Base-by-base conservation (phyloP, 2,888 invertebrate species). In the Zhengitettix transpicula region DNA sequence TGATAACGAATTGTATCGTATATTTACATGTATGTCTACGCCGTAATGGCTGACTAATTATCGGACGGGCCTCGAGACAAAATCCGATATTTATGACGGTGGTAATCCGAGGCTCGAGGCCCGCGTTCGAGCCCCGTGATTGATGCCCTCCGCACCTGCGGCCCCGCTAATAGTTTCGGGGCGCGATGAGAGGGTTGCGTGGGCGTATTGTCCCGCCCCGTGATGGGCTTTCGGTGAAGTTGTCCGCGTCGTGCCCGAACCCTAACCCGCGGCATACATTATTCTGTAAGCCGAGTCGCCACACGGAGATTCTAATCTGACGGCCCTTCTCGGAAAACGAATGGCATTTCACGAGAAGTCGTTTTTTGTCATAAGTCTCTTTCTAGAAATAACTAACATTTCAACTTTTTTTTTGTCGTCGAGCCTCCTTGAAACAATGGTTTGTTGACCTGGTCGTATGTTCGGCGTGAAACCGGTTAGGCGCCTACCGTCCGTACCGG, bases 1-100 rank as follows among this genome's bases (percentile, higher is more conserved):
- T 58, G 58, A 55, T 58, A 58, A 55, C 58, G n/a, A 54, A 58
- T 58, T n/a, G 14, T n/a, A 47, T 47, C 47, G n/a, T 12, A n/a
- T 47, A 47, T 47, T 47, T 47, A 47, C 47, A 47, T 47, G 47
- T 47, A n/a, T 12, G 47, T 47, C 47, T n/a, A n/a, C 47, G 47
- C 47, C 47, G 47, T 47, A 47, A 47, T 47, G 47, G 47, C 47
- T n/a, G 47, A n/a, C 47, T 47, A 47, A 47, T 47, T 47, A 47
- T 47, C 28, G 28, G 28, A 28, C 28, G 28, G 28, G 28, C 28
- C 28, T 28, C 28, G 28, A 28, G 28, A 28, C 28, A 28, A 28
- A 28, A 28, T 28, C 28, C 28, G 28, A 28, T 28, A 7, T 28
- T 28, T 28, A 28, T 28, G 28, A 7, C 28, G 28, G 28, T 28